Percentiles rank a stretch among this genome's conserved stretches.
phyloP scores from a whole-genome alignment of 2,113 vertebrate species.

The Pteronura brasiliensis region DNA sequence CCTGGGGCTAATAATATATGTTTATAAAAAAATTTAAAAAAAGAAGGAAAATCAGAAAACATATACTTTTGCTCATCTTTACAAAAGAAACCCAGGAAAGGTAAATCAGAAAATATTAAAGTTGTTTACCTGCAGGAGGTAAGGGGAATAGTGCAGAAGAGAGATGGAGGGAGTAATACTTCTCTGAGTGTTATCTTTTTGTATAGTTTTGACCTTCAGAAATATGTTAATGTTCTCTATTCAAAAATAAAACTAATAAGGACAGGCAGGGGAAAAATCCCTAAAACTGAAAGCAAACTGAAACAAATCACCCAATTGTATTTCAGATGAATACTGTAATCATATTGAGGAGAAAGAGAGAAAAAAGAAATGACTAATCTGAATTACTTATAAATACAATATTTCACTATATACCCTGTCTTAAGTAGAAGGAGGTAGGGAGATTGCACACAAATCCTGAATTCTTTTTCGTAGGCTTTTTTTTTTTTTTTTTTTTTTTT shows the following conservation, averaged over 20 bases:
- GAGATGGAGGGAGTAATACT: not conserved
- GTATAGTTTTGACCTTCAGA: not conserved
- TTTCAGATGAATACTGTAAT: not conserved
- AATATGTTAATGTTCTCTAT: not conserved
- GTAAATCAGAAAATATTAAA: not conserved
- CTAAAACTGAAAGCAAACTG: not conserved
- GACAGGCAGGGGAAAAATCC: not conserved
- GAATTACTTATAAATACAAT: not conserved
- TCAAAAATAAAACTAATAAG: slow-evolving; percentile 15
- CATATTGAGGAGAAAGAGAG: not conserved
- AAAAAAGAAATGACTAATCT: not conserved
- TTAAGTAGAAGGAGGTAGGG: not conserved
- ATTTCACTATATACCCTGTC: not conserved
- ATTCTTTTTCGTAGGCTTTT: not conserved
- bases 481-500: not conserved
- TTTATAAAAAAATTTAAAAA: not conserved
- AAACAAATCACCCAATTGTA: not conserved
- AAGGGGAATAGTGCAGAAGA: not conserved
- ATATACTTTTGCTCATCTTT: not conserved
- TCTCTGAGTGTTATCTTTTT: not conserved
- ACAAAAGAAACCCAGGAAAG: not conserved
- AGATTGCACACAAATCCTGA: not conserved
- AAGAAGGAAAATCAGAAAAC: not conserved
- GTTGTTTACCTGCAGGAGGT: not conserved
- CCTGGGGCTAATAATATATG: too few species aligned